Percentiles rank a stretch among this genome's conserved stretches.
Conservation (phyloP, 1,140 invertebrate species). For the Habropoda laboriosa region DNA sequence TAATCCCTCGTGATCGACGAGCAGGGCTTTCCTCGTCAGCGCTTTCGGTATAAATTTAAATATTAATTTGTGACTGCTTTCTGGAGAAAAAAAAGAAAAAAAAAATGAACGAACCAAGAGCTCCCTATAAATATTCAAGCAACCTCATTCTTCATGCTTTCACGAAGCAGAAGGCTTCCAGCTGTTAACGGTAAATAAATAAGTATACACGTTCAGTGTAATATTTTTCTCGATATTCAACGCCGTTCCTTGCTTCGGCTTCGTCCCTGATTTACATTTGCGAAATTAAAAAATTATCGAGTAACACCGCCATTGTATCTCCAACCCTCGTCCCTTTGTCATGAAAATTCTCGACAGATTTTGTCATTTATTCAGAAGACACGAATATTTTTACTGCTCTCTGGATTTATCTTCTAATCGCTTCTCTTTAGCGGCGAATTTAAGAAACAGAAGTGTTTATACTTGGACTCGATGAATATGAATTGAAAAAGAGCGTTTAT, state of each 20-base stretch:
- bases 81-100: slow-evolving; percentile 10
- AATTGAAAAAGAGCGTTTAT: too few relatives aligned
- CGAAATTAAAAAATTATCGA: background rate
- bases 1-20: slow-evolving; percentile 30
- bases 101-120: slow-evolving; percentile 20
- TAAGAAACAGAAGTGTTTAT: too few relatives aligned
- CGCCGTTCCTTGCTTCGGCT: background rate
- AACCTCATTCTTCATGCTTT: slow-evolving; percentile 18
- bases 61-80: slow-evolving; percentile 43
- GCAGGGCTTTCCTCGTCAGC: slow-evolving; percentile 6
- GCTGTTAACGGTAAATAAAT: slow-evolving; percentile 31
- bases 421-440: too few relatives aligned
- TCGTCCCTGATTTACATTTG: background rate
- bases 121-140: slow-evolving; percentile 30
- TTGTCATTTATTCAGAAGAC: too few relatives aligned
- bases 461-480: too few relatives aligned
- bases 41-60: slow-evolving; percentile 41
- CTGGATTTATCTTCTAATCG: too few relatives aligned
- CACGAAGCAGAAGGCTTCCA: slow-evolving; percentile 17
- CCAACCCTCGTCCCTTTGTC: too few relatives aligned
- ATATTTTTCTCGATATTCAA: background rate
- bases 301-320: too few relatives aligned
- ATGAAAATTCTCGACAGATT: too few relatives aligned
- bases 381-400: too few relatives aligned
- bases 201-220: background rate